Evolutionary conservation across 2,113 vertebrate species (phyloP), one percentile per base, ranked within the genome.

Genomic region (Lycocorax pyrrhopterus): DNA sequence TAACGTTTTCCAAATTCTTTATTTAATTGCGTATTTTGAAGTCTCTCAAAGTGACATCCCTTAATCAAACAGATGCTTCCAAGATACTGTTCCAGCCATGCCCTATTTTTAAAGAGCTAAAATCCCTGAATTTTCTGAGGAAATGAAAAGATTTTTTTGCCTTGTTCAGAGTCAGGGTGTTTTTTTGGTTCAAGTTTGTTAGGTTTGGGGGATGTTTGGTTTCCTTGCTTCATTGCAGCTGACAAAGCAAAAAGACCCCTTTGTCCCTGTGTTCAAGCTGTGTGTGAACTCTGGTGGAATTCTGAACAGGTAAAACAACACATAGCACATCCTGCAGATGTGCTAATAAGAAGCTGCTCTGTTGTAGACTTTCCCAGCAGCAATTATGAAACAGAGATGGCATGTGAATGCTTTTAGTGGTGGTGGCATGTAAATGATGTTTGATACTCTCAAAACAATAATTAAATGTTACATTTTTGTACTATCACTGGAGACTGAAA

Each of bases 291-390:
- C 32, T 41, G 84, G 83, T 92, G 91, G 75, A 84, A 77, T 90
- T 67, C 71, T 76, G 51, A 93, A 74, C 72, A 95, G 95, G 73
- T 93, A 96, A 87, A 96, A 75, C 32, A 95, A 52, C 90, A 95
- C 60, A 74, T 47, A 85, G 52, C 59, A 89, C n/a, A 35, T 77
- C 44, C 69, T 95, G 75, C 89, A 95, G 91, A 95, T 97, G 74
- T 97, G 67, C 55, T 91, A 90, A 83, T 94, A 96, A 85, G 37
- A 94, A 91, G 32, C 21, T 84, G 22, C 66, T 94, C 59, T 96
- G 76, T 84, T 74, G 37, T 3, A 60, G 81, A 53, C 41, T 96
- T 95, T 74, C 53, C 1, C 6, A 81, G 74, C 80, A 94, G 39
- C 62, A 82, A 10, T 39, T 67, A 18, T 76, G 79, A 85, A 96